Percentiles rank a stretch among this genome's conserved stretches.
phyloP scores from a whole-genome alignment of 2,888 invertebrate species.

The Charanyca ferruginea region DNA sequence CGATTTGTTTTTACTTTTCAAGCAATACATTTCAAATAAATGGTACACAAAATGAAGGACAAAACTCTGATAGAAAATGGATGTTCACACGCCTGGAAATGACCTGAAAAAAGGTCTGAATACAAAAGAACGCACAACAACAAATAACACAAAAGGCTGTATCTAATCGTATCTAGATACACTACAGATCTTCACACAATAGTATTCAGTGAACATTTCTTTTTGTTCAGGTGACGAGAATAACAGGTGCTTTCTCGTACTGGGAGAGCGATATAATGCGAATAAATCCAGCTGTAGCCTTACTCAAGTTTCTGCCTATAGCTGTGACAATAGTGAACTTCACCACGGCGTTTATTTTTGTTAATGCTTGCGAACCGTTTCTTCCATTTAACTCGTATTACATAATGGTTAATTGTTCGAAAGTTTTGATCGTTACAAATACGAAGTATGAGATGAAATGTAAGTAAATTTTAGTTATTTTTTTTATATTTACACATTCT shows the following conservation, averaged over 20 bases:
- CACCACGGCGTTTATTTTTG: slow-evolving; percentile 81
- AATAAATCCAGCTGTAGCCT: slow-evolving; percentile 78
- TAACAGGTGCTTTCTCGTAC: slow-evolving; percentile 82
- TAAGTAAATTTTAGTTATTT: slow-evolving; percentile 63
- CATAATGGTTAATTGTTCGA: slow-evolving; percentile 79
- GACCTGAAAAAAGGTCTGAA: slow-evolving; percentile 7
- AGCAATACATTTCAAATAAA: neutral
- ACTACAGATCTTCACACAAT: slow-evolving; percentile 41
- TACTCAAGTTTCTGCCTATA: slow-evolving; percentile 84
- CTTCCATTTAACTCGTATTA: slow-evolving; percentile 49
- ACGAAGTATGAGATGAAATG: slow-evolving; percentile 68
- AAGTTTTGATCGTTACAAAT: slow-evolving; percentile 68
- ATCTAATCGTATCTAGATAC: slow-evolving; percentile 34
- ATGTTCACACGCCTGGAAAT: slow-evolving; percentile 1
- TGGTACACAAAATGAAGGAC: neutral
- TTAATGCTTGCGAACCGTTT: slow-evolving; percentile 75
- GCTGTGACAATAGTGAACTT: slow-evolving; percentile 82
- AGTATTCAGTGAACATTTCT: slow-evolving; percentile 37
- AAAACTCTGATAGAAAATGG: slow-evolving; percentile 7
- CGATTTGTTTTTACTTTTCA: no score
- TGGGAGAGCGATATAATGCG: slow-evolving; percentile 86
- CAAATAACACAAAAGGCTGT: slow-evolving; percentile 36
- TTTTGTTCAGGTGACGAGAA: slow-evolving; percentile 80
- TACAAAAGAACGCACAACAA: slow-evolving; percentile 22
- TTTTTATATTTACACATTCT: no score